Percentiles rank a stretch among this genome's conserved stretches.
phyloP scores from a whole-genome alignment of 2,113 vertebrate genomes.

The Sinocyclocheilus maitianheensis region DNA sequence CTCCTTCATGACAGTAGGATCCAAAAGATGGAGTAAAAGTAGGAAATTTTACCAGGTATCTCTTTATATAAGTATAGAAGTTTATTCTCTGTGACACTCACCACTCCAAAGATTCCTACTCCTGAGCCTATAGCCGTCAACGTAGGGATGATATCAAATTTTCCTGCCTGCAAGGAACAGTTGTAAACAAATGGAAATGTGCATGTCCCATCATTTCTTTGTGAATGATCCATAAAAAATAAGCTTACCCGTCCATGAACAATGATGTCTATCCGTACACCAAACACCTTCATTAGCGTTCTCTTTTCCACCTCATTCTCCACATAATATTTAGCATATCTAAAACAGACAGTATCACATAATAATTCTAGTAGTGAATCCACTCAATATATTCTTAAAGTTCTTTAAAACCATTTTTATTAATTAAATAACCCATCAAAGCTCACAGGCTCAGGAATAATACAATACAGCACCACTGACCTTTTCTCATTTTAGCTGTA shows the following conservation, averaged over 20 bases:
- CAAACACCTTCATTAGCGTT: slow-evolving; percentile 92
- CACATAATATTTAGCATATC: slow-evolving; percentile 85
- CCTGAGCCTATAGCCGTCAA: slow-evolving; percentile 95
- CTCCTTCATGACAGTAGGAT: neutral
- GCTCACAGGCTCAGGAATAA: neutral
- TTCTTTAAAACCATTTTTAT: slow-evolving; percentile 62
- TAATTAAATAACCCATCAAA: neutral
- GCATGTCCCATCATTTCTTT: neutral
- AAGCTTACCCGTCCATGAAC: slow-evolving; percentile 86
- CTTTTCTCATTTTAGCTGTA: slow-evolving; percentile 50
- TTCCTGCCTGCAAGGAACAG: slow-evolving; percentile 80
- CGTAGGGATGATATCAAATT: slow-evolving; percentile 96
- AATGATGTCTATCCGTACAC: slow-evolving; percentile 89
- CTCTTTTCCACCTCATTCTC: slow-evolving; percentile 76
- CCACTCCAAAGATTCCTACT: slow-evolving; percentile 97
- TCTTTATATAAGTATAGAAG: neutral
- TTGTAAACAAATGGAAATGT: neutral
- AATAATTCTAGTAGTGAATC: neutral
- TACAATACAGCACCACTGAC: neutral
- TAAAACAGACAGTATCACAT: slow-evolving; percentile 46
- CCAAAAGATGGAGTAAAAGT: neutral
- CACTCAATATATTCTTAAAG: slow-evolving; percentile 40
- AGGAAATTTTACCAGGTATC: neutral
- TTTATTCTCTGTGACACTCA: slow-evolving; percentile 69
- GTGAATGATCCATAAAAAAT: neutral